Evolutionary conservation across 2,888 invertebrate genomes (phyloP).

Genomic region (Philonicus albiceps): DNA sequence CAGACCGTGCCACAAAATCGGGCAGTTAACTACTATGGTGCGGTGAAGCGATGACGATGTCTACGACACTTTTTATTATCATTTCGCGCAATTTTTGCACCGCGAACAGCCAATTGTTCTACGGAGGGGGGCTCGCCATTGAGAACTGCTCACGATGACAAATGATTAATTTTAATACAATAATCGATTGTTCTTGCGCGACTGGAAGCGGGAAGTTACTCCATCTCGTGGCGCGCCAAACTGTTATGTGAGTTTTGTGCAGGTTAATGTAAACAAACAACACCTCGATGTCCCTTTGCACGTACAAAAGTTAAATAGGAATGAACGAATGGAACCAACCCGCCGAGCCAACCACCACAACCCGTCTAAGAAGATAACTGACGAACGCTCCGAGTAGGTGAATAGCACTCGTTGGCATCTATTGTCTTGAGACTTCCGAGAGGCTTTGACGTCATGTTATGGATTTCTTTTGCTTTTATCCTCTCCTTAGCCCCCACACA

Average conservation of each 20-base stretch:
- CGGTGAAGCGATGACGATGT: too few relatives aligned
- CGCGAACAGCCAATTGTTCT: constrained; percentile 26
- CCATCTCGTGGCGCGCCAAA: background rate
- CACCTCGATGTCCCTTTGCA: constrained; percentile 42
- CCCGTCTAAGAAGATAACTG: background rate
- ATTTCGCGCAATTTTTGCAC: constrained; percentile 18
- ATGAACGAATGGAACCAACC: background rate
- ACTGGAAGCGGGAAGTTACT: constrained; percentile 5
- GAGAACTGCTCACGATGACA: constrained; percentile 40
- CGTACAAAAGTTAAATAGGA: background rate
- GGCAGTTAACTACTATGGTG: background rate
- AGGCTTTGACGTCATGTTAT: constrained; percentile 20
- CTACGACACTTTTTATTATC: background rate
- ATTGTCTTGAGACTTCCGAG: constrained; percentile 30
- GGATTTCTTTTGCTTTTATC: background rate
- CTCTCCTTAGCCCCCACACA: background rate
- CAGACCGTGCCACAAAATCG: background rate
- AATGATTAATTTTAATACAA: constrained; percentile 45
- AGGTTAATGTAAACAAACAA: constrained; percentile 46
- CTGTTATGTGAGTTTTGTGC: constrained; percentile 18
- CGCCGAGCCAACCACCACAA: background rate
- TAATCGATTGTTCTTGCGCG: constrained; percentile 42
- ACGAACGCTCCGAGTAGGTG: background rate
- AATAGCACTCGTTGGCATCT: constrained; percentile 2
- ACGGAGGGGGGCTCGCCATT: constrained; percentile 7